These are phyloP conservation scores for Asbolus verrucosus DNA, from an alignment of 1,140 invertebrate genomes.

Conservation along the genomic window DNA sequence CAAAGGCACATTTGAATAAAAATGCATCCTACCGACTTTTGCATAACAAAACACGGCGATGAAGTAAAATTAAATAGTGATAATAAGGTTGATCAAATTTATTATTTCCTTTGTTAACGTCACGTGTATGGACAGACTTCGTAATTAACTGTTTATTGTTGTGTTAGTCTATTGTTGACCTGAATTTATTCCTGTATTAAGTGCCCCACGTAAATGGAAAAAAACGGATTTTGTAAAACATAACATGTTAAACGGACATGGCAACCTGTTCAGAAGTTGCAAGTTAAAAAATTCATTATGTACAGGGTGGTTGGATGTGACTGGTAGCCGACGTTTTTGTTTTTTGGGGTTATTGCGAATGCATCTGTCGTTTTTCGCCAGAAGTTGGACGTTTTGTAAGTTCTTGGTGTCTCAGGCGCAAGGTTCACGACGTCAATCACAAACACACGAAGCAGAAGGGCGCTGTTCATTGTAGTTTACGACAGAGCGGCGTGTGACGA, in stretches of 20 bases:
- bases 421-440: slow-evolving; percentile 20
- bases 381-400: not conserved
- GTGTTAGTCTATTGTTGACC: slow-evolving; percentile 28
- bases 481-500: slow-evolving; percentile 28
- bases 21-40: slow-evolving; percentile 39
- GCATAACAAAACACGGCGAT: slow-evolving; percentile 22
- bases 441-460: slow-evolving; percentile 27
- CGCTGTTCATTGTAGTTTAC: slow-evolving; percentile 46
- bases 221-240: not conserved
- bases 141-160: slow-evolving; percentile 39
- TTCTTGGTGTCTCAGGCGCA: not conserved
- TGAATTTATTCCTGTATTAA: slow-evolving; percentile 29
- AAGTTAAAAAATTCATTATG: too few species aligned
- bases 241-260: too few species aligned
- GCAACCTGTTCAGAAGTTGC: too few species aligned
- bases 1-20: slow-evolving; percentile 45
- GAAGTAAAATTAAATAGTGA: slow-evolving; percentile 26
- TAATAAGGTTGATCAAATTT: slow-evolving; percentile 40
- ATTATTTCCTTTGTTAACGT: slow-evolving; percentile 41
- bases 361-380: too few species aligned
- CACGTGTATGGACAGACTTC: slow-evolving; percentile 37
- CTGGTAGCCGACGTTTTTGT: too few species aligned
- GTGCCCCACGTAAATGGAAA: slow-evolving; percentile 4
- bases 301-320: too few species aligned
- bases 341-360: too few species aligned